Base-by-base conservation (phyloP, 2,888 invertebrate genomes). In the Biston stratarius region DNA sequence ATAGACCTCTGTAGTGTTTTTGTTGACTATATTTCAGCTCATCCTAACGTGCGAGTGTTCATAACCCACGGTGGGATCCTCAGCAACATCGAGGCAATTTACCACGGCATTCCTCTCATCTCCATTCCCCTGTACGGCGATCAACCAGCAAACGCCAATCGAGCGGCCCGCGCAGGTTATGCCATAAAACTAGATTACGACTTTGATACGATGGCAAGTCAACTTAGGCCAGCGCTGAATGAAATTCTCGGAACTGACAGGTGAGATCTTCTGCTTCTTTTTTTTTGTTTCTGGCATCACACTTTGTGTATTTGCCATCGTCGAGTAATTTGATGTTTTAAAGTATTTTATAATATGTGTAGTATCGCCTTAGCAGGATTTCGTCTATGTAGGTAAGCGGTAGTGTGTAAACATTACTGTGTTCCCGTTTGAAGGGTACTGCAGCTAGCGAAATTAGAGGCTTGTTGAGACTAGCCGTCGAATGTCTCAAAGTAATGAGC, bases 71-170 rank as follows among this genome's bases (percentile, higher is more conserved):
- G 85, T 0, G 87, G 87, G 0, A 69, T 84, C 3, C 81, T 87
- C 0, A 86, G 86, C 68, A 79, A 77, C 0, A 40, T 84, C 5
- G 87, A 87, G 59, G 83, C 87, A 0, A 34, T 85, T 0, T 72
- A 79, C 14, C 74, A 72, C n/a, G 90, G 90, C 0, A 85, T 91
- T 0, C 90, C 90, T 0, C 61, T 89, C 0, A 73, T 91, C 11
- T 84, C 84, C 0, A 66, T 89, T 0, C 90, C 90, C 0, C 81
- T 90, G 11, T 90, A 85, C 36, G 90, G 84, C 1, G 91, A 91
- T 70, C 91, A 91, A 75, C 85, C 82, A 0, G 67, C 70, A 8
- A 90, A 90, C 68, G 88, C 90, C 0, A 75, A 75, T 8, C 75
- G 82, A 0, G 82, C 83, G 0, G 78, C 69, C 12, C 53, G 68